Conservation (phyloP, 2,113 vertebrate genomes). For the Anguilla japonica region DNA sequence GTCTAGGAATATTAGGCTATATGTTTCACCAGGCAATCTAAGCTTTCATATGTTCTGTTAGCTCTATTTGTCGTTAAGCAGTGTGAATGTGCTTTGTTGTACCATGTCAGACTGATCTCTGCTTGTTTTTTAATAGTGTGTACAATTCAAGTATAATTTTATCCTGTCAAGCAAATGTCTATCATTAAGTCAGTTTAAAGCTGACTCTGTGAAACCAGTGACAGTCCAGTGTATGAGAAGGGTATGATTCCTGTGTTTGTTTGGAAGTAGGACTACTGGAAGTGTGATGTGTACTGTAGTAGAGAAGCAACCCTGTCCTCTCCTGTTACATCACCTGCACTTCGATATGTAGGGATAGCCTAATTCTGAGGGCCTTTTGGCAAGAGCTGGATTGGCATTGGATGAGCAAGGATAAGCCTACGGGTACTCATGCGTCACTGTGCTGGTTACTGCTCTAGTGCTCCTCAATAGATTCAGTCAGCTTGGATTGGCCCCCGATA, state of each 20-base stretch:
- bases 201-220: no score
- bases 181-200: not conserved
- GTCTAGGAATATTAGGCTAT: not conserved
- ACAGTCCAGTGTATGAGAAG: no score
- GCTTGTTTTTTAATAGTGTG: no score
- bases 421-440: not conserved
- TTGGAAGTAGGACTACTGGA: not conserved
- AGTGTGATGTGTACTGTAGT: not conserved
- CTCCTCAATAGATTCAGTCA: not conserved
- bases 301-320: not conserved
- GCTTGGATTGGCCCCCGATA: conserved; percentile 13
- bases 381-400: not conserved
- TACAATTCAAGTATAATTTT: not conserved
- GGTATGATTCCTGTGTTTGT: not conserved
- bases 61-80: not conserved
- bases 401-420: not conserved
- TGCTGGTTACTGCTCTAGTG: not conserved
- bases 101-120: no score
- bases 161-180: no score
- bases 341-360: not conserved
- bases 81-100: no score
- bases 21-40: not conserved
- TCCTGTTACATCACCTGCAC: not conserved
- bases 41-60: not conserved
- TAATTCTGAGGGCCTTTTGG: not conserved